phyloP scores from a whole-genome alignment of 1,140 invertebrate genomes.

The Eufriesea mexicana region DNA sequence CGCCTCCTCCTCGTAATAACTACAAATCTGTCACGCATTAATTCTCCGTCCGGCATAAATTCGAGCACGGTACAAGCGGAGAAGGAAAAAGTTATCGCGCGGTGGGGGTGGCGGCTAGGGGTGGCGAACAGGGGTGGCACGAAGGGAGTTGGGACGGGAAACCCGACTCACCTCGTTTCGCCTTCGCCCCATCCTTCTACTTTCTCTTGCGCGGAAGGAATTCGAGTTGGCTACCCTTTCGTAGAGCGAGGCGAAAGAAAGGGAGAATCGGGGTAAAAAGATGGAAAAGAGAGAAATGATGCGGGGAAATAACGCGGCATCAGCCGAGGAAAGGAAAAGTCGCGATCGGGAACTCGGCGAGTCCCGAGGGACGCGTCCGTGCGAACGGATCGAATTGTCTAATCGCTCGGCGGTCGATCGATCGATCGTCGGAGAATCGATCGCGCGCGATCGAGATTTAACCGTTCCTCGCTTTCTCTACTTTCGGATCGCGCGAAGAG shows the following conservation, averaged over 20 bases:
- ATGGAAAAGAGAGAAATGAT: slow-evolving; percentile 9
- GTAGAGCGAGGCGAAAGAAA: slow-evolving; percentile 23
- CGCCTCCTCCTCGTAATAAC: slow-evolving; percentile 78
- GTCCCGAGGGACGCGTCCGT: too few species aligned
- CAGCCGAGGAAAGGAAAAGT: too few species aligned
- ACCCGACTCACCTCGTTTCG: slow-evolving; percentile 44
- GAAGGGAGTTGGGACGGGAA: slow-evolving; percentile 47
- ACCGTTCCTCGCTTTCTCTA: too few species aligned
- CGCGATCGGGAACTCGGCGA: too few species aligned
- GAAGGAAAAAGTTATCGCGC: slow-evolving; percentile 76
- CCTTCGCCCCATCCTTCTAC: slow-evolving; percentile 23
- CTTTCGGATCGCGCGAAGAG: too few species aligned
- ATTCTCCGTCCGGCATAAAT: slow-evolving; percentile 82
- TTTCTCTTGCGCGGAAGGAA: slow-evolving; percentile 30
- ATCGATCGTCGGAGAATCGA: too few species aligned
- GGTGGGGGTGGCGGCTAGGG: neutral
- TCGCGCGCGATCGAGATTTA: too few species aligned
- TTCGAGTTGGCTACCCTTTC: slow-evolving; percentile 47
- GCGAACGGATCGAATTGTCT: too few species aligned
- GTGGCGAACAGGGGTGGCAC: too few species aligned
- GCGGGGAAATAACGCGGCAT: neutral
- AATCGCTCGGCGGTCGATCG: too few species aligned
- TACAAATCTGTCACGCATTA: slow-evolving; percentile 83
- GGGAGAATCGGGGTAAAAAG: neutral
- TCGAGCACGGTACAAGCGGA: slow-evolving; percentile 75